phyloP scores from a whole-genome alignment of 2,888 invertebrate species.

The Tetragnatha montana region DNA sequence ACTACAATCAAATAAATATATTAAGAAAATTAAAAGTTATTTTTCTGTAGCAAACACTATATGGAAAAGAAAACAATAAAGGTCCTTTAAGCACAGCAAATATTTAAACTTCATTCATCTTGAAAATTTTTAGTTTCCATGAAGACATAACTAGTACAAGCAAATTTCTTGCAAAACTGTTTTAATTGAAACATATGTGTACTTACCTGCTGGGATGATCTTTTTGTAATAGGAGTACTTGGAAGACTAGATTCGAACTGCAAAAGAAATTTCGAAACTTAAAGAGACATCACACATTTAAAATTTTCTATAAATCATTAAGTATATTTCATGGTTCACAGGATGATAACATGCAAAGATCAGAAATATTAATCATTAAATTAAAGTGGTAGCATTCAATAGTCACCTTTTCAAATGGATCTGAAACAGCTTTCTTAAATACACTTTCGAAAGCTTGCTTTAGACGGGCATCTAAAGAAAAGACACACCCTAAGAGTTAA shows the following conservation, averaged over 20 bases:
- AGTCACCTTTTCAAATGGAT: slow-evolving; percentile 65
- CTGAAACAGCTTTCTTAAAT: slow-evolving; percentile 88
- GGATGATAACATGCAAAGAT: background rate
- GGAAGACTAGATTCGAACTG: slow-evolving; percentile 71
- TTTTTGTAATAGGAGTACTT: slow-evolving; percentile 78
- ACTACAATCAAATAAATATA: no score
- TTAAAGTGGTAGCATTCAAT: background rate
- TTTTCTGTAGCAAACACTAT: background rate
- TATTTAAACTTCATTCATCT: no score
- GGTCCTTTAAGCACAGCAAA: no score
- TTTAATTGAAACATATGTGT: background rate
- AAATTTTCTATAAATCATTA: background rate
- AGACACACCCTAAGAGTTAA: background rate
- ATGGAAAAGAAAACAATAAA: background rate
- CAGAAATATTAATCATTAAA: slow-evolving; percentile 3
- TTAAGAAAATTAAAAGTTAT: background rate
- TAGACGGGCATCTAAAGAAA: slow-evolving; percentile 79
- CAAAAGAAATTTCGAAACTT: slow-evolving; percentile 12
- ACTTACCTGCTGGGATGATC: slow-evolving; percentile 57
- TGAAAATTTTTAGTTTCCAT: no score
- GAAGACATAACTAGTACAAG: no score
- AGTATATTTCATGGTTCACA: background rate
- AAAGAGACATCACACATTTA: background rate
- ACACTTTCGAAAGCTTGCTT: slow-evolving; percentile 92
- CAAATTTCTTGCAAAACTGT: no score